These are phyloP conservation scores for Achatina immaculata DNA, from an alignment of 1,140 invertebrate species.

Conservation along the genomic window DNA sequence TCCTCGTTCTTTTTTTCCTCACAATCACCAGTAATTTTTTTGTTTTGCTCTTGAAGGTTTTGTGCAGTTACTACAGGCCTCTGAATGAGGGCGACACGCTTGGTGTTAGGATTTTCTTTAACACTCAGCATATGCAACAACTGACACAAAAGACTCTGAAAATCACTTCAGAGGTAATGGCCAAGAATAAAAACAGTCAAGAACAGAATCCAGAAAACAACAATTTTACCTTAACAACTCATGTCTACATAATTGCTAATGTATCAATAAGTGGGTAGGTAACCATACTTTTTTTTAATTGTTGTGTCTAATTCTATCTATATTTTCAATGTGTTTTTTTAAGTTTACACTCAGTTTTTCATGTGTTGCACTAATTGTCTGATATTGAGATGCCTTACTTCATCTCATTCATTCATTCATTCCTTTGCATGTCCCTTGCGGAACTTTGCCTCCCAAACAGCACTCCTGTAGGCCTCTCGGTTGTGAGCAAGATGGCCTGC, in stretches of 20 bases:
- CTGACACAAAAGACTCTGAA: background rate
- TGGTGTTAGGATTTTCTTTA: background rate
- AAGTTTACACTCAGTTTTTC: too few relatives aligned
- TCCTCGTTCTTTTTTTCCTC: too few relatives aligned
- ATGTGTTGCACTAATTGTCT: too few relatives aligned
- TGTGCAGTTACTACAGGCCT: constrained; percentile 22
- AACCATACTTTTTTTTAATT: too few relatives aligned
- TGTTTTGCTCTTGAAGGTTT: background rate
- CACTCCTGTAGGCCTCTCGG: too few relatives aligned
- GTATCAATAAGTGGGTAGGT: constrained; percentile 4
- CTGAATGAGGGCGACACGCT: background rate
- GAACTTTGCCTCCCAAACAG: too few relatives aligned
- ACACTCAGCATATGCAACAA: background rate
- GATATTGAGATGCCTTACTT: too few relatives aligned
- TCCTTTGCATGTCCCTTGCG: too few relatives aligned
- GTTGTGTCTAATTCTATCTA: too few relatives aligned
- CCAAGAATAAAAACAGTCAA: background rate
- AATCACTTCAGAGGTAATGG: background rate
- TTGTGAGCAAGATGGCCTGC: too few relatives aligned
- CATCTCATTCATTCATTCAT: too few relatives aligned
- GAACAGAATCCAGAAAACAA: background rate
- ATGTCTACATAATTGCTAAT: constrained; percentile 14
- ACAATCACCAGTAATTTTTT: background rate
- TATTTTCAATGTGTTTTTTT: too few relatives aligned
- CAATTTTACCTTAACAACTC: background rate